These are phyloP conservation scores for Drosophila erecta DNA, from an alignment of 1,140 invertebrate species.

Conservation along the genomic window DNA sequence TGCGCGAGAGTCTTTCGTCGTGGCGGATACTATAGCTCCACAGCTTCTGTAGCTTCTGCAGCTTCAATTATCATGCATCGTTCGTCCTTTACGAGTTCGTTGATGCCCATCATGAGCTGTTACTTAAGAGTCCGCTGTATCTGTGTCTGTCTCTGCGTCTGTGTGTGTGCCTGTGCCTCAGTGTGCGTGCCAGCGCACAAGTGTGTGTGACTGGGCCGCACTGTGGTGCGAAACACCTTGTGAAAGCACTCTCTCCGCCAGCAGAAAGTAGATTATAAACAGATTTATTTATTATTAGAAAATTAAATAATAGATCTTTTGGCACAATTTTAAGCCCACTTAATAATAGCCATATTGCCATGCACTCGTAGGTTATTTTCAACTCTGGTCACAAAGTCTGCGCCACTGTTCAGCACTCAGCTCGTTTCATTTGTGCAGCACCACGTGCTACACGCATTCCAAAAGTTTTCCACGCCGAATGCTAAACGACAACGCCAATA, in stretches of 20 bases:
- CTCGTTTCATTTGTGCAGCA: slow-evolving; percentile 2
- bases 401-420: neutral
- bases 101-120: slow-evolving; percentile 63
- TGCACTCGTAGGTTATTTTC: no score
- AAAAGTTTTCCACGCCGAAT: slow-evolving; percentile 31
- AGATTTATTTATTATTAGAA: no score
- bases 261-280: no score
- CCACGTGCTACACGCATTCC: slow-evolving; percentile 13
- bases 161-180: neutral
- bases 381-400: no score
- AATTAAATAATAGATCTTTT: no score
- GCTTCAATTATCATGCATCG: slow-evolving; percentile 60
- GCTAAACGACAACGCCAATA: slow-evolving; percentile 36
- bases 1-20: slow-evolving; percentile 32
- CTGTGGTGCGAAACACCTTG: slow-evolving; percentile 26
- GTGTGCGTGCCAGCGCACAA: neutral
- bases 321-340: no score
- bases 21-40: neutral
- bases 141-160: neutral
- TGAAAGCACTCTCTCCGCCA: no score
- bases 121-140: slow-evolving; percentile 42
- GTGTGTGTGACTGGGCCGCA: slow-evolving; percentile 5
- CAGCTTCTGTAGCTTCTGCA: neutral
- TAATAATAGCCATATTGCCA: no score
- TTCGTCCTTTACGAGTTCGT: slow-evolving; percentile 65